Base-by-base conservation (phyloP, 92 coral and sea anemone species). In the Umimayanthus chanpuru region DNA sequence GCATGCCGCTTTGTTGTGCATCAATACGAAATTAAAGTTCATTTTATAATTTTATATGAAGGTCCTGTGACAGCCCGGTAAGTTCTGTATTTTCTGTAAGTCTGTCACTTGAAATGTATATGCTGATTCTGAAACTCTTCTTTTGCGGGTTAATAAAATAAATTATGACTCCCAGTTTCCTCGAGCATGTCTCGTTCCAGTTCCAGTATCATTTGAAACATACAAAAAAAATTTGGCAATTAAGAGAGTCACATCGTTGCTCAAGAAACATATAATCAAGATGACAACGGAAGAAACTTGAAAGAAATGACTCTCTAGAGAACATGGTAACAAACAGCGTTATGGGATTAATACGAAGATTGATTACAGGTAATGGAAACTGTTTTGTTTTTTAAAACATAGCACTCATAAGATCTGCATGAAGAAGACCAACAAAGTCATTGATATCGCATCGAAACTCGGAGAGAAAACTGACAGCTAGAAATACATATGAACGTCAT, bases 181-280 rank as follows among this genome's bases (percentile, higher is more conserved):
- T 43, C 47, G 47, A 43, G 29, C 72, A 66, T 28, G 72, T 66
- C 26, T 6, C 72, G n/a, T n/a, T n/a, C n/a, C n/a, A n/a, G 20
- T 66, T 66, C 72, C 72, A 66, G 72, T 66, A 66, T 66, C 72
- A 28, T 66, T 66, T 66, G 72, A 66, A 66, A 66, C 72, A 66
- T 66, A 66, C 72, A 66, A 66, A n/a, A n/a, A n/a, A n/a, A n/a
- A n/a, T n/a, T n/a, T 66, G 72, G 72, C 72, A 66, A 66, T 66
- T 66, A 66, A 66, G 72, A 66, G 72, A 66, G 72, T 66, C 72
- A 66, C 72, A 66, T 66, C 72, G 72, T 66, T 66, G 72, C 72
- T 66, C 72, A 66, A 66, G 25, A 66, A 66, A 66, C 72, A 66
- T 26, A 66, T 28, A 66, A 66, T 66, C 72, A 66, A 66, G 72